Evolutionary conservation across 2,888 invertebrate genomes (phyloP).

Genomic region (Coronaproctus castanopsis): DNA sequence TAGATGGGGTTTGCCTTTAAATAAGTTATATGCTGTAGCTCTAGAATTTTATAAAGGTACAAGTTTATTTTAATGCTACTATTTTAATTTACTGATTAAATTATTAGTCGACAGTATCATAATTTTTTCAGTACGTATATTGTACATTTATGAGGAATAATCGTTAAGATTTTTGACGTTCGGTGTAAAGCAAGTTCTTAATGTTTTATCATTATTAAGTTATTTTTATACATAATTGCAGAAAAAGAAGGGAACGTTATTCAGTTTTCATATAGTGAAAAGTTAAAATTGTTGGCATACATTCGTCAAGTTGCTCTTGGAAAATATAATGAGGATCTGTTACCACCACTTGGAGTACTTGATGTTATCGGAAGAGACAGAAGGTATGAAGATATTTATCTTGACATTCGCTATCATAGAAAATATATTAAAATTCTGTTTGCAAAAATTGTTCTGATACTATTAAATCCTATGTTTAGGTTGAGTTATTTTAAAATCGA

Average conservation of each 20-base stretch:
- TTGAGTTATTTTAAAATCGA: too few relatives aligned
- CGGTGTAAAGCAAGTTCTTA: background rate
- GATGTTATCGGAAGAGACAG: constrained; percentile 90
- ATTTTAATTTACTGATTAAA: background rate
- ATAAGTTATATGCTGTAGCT: constrained; percentile 73
- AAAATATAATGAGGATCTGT: constrained; percentile 42
- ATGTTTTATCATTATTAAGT: background rate
- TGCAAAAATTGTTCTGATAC: background rate
- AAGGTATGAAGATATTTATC: constrained; percentile 31
- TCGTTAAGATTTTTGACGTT: too few relatives aligned
- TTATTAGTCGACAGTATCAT: background rate
- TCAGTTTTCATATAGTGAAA: constrained; percentile 82
- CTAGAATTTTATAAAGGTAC: constrained; percentile 88
- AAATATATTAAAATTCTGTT: background rate
- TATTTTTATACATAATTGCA: constrained; percentile 28
- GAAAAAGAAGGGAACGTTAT: constrained; percentile 97
- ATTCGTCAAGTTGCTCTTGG: constrained; percentile 82
- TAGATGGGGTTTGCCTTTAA: constrained; percentile 43
- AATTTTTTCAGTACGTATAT: background rate
- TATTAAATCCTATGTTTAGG: too few relatives aligned
- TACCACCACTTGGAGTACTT: constrained; percentile 68
- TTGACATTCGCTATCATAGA: background rate
- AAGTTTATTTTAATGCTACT: constrained; percentile 12
- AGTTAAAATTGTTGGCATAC: constrained; percentile 72
- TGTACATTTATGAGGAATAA: too few relatives aligned